A percentile compares a stretch with the other conserved stretches of the same genome.
Evolutionary conservation across 2,888 invertebrate genomes (phyloP).

Genomic region (Didymodactylos carnosus): DNA sequence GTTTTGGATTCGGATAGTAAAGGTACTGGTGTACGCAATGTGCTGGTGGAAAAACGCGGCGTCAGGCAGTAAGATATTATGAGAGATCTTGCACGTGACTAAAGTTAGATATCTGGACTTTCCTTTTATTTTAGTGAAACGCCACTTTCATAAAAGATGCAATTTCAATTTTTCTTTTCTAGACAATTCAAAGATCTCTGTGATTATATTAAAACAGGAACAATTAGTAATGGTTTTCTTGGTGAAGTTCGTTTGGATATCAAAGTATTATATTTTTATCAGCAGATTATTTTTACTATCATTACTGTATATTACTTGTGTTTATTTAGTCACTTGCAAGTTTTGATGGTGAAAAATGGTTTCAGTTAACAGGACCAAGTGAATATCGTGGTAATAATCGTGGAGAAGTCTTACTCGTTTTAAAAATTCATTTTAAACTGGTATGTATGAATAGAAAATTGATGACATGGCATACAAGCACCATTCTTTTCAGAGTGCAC

Average conservation of each 20-base stretch:
- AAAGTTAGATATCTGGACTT: no score
- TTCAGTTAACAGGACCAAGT: neutral
- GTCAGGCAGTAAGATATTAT: neutral
- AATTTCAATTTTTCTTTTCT: neutral
- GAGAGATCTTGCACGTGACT: no score
- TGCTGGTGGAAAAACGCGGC: neutral
- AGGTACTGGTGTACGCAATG: neutral
- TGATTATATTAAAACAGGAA: neutral
- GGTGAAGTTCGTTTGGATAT: neutral
- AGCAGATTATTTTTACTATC: no score
- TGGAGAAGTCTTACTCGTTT: neutral
- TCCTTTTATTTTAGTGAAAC: no score
- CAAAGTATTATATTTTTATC: neutral
- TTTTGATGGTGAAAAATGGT: neutral
- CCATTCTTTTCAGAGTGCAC: no score
- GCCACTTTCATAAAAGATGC: no score
- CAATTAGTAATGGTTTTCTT: neutral
- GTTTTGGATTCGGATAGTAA: neutral
- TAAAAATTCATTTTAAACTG: neutral
- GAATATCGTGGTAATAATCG: neutral
- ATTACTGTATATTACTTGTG: neutral
- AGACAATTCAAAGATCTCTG: neutral
- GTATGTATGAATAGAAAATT: no score
- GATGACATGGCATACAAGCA: no score
- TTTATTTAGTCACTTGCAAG: neutral